These are phyloP conservation scores for Drosophila tropicalis DNA, from an alignment of 1,140 invertebrate species.

Conservation along the genomic window DNA sequence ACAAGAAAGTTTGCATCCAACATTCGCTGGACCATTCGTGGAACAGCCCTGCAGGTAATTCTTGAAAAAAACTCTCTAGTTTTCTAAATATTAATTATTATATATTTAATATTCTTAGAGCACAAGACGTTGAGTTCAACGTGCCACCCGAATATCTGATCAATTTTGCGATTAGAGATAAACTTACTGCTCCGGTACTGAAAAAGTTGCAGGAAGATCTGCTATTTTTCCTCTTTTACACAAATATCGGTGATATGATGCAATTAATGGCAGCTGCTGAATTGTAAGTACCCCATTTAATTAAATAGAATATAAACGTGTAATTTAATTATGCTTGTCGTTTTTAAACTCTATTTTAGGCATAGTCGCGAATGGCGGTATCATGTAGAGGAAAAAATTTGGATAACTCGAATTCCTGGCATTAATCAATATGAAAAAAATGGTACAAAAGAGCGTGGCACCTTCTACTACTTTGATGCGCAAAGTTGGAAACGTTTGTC, in stretches of 20 bases:
- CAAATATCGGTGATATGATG: conserved; percentile 98
- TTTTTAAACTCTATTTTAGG: conserved; percentile 83
- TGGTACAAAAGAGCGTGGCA: conserved; percentile 97
- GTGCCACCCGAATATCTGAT: conserved; percentile 99
- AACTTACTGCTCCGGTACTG: conserved; percentile 97
- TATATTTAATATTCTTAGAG: conserved; percentile 84
- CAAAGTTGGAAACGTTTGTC: conserved; percentile 97
- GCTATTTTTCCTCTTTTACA: conserved; percentile 99
- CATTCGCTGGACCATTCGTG: conserved; percentile 99
- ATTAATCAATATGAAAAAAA: conserved; percentile 95
- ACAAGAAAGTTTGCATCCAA: conserved; percentile 97
- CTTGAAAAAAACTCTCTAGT: background rate
- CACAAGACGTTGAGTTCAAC: conserved; percentile 99
- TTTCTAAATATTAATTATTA: background rate
- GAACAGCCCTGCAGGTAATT: conserved; percentile 93
- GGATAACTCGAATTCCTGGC: conserved; percentile 98
- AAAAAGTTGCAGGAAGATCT: conserved; percentile 99
- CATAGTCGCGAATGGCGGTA: conserved; percentile 99
- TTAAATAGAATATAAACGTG: background rate
- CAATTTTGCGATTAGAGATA: conserved; percentile 95
- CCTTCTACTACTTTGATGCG: conserved; percentile 99
- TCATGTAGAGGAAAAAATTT: conserved; percentile 99
- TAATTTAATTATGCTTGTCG: background rate
- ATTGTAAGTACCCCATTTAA: conserved; percentile 89
- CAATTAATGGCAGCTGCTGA: conserved; percentile 98